phyloP scores from a whole-genome alignment of 2,888 invertebrate genomes.

The Pherbina coryleti region DNA sequence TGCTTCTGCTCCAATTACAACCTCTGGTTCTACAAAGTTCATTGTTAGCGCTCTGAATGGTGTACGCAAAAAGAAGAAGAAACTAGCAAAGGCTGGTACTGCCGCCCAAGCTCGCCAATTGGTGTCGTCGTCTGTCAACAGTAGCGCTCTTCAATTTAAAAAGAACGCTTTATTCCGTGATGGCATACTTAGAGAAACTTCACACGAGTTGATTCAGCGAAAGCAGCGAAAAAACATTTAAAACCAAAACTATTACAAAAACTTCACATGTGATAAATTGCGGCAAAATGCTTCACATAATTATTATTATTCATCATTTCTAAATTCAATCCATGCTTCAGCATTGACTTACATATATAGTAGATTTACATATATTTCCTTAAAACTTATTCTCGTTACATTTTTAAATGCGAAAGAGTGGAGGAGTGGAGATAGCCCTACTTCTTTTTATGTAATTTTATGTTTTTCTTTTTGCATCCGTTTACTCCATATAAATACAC shows the following conservation, averaged over 20 bases:
- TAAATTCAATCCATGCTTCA: no score
- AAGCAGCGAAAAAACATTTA: constrained; percentile 43
- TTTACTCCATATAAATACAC: no score
- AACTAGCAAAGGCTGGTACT: constrained; percentile 16
- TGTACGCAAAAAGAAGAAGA: constrained; percentile 36
- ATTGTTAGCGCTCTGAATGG: constrained; percentile 42
- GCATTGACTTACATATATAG: neutral
- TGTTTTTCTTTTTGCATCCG: no score
- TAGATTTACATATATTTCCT: neutral
- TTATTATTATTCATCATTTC: no score
- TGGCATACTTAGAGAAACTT: constrained; percentile 46
- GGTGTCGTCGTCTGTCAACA: constrained; percentile 1
- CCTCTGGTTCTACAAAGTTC: constrained; percentile 47
- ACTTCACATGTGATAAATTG: no score
- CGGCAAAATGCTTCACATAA: no score
- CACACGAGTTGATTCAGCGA: constrained; percentile 50
- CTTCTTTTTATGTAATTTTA: no score
- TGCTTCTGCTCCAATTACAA: constrained; percentile 21
- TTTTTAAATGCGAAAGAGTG: neutral
- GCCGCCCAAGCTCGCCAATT: neutral
- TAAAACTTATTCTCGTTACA: constrained; percentile 14
- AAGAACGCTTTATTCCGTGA: constrained; percentile 47
- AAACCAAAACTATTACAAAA: constrained; percentile 35
- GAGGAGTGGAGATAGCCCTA: no score
- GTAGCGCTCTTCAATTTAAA: constrained; percentile 52